Percentiles rank a stretch among this genome's conserved stretches.
These are phyloP conservation scores for Nephotettix cincticeps DNA, from an alignment of 1,140 invertebrate species.

Conservation along the genomic window DNA sequence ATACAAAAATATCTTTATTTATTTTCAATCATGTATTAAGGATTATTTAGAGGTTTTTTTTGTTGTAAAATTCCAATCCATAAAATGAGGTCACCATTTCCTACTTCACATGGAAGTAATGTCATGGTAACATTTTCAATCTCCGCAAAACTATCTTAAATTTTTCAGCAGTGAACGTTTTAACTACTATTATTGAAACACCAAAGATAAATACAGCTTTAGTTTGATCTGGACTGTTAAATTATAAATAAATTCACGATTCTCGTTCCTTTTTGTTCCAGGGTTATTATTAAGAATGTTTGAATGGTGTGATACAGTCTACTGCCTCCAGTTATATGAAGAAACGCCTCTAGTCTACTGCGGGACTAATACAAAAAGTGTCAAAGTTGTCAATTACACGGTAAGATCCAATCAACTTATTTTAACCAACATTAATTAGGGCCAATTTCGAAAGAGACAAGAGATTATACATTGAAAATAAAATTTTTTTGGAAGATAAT, in stretches of 20 bases:
- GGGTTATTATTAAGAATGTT: background rate
- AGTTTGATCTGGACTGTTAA: background rate
- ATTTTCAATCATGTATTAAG: no score
- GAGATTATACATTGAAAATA: no score
- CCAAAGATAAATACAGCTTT: background rate
- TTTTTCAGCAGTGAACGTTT: background rate
- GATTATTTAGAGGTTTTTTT: no score
- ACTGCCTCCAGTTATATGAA: conserved; percentile 1
- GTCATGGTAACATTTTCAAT: background rate
- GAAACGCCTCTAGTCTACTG: background rate
- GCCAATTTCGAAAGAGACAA: no score
- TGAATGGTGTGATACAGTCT: conserved; percentile 7
- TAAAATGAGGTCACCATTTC: no score
- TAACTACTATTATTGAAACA: background rate
- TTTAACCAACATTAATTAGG: no score
- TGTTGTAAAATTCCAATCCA: no score
- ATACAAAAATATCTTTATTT: background rate
- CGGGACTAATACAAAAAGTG: conserved; percentile 6
- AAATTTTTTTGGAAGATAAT: no score
- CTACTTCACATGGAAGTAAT: background rate
- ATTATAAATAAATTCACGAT: background rate
- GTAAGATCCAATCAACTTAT: no score
- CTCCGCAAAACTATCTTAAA: background rate
- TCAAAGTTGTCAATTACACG: background rate
- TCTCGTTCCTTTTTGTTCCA: background rate